Conservation (phyloP, 2,797 vertebrate species). For the Sebastes vulpes region DNA sequence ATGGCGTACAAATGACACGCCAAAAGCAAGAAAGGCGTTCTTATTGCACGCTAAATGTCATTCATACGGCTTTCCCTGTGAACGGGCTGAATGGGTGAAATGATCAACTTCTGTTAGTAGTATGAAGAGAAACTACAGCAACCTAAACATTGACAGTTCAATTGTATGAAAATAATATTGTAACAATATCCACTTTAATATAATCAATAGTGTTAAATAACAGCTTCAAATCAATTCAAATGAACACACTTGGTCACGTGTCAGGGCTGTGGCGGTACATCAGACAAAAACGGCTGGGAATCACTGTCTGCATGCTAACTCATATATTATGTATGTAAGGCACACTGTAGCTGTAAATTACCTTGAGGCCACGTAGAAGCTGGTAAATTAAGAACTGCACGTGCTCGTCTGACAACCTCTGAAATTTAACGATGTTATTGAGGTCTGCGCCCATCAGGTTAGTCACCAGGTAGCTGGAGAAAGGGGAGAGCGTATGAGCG, state of each 20-base stretch:
- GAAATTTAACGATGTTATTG: slow-evolving; percentile 98
- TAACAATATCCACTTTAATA: neutral
- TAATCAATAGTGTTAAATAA: neutral
- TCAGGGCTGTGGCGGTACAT: neutral
- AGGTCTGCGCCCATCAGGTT: slow-evolving; percentile 99
- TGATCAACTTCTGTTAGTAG: neutral
- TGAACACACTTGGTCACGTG: neutral
- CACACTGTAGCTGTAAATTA: slow-evolving; percentile 37
- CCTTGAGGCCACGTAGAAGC: slow-evolving; percentile 96
- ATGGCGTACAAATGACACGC: too few species aligned
- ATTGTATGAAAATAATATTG: neutral
- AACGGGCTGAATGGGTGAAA: too few species aligned
- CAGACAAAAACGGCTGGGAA: neutral
- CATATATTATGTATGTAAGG: neutral
- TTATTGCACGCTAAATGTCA: too few species aligned
- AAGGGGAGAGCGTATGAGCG: neutral
- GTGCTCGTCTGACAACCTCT: slow-evolving; percentile 95
- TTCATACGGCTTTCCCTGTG: too few species aligned
- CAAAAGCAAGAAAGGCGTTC: too few species aligned
- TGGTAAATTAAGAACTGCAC: slow-evolving; percentile 98
- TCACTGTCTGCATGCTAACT: neutral
- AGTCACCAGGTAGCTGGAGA: slow-evolving; percentile 94
- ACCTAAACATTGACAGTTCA: neutral
- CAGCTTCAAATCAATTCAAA: neutral
- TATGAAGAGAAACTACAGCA: neutral